Evolutionary conservation across 2,797 vertebrate species (phyloP), one percentile per base, ranked within the genome.

Genomic region (Syngnathus rostellatus): DNA sequence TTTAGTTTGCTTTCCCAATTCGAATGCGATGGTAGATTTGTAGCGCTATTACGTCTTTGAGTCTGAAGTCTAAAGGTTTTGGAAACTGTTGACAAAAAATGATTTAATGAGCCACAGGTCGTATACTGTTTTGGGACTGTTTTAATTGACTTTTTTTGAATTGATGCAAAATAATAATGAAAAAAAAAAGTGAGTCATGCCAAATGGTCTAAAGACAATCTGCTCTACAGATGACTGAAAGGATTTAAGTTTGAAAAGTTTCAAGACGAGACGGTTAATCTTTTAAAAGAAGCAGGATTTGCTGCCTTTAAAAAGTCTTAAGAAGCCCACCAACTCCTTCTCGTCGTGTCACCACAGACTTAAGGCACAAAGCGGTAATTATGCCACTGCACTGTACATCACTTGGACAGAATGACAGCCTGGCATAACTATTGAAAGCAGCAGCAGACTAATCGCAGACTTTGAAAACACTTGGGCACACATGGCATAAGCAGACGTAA

Each of bases 31-130:
- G 38, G 17, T 60, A 40, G 3, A n/a, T 60, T 40, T 38, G n/a
- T 41, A 61, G 53, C 39, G 12, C 21, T 21, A 61, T 41, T 41
- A 11, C 6, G 59, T 41, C 19, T 41, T 21, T 46, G 14, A 17
- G 60, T 16, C 23, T 14, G 75, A 70, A 67, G 72, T 77, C 77
- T 78, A 67, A 84, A 76, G 83, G 68, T 72, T 62, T 66, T 72
- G 68, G 70, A 78, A 79, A 69, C 77, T 68, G 67, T 71, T 79
- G 74, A 79, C 31, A 57, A 78, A 73, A 79, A 74, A 73, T 81
- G 82, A 79, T 75, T 77, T 79, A 14, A 73, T 69, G 84, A 82
- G 31, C 83, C 86, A 86, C 78, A 85, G 76, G 46, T 19, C 16
- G 16, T 17, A 48, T 48, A 19, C 46, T 6, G 46, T 48, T 48